A percentile compares a stretch with the other conserved stretches of the same genome.
These are phyloP conservation scores for Antechinus flavipes DNA, from an alignment of 2,113 vertebrate genomes.

Conservation along the genomic window DNA sequence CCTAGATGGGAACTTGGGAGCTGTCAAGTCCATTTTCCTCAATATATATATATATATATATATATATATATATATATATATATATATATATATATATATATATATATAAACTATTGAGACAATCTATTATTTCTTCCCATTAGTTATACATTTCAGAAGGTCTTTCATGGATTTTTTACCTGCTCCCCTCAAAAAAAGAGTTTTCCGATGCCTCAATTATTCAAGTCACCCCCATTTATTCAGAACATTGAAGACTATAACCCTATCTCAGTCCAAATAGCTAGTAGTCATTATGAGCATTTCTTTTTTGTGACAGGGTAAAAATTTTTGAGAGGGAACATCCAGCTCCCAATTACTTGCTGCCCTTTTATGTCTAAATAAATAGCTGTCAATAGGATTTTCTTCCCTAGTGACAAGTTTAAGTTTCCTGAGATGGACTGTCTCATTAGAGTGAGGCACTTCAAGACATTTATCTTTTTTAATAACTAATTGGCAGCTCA, in stretches of 20 bases:
- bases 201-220: not conserved
- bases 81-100: too few relatives aligned
- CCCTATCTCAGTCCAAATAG: constrained; percentile 1
- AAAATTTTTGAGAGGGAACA: constrained; percentile 45
- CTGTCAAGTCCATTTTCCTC: not conserved
- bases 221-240: not conserved
- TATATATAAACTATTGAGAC: not conserved
- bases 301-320: constrained; percentile 27
- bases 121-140: not conserved
- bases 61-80: not conserved
- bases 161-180: constrained; percentile 19
- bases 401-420: constrained; percentile 39
- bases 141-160: not conserved
- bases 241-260: constrained; percentile 32
- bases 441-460: constrained; percentile 58
- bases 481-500: constrained; percentile 41
- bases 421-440: constrained; percentile 54
- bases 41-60: not conserved
- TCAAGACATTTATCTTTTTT: constrained; percentile 35
- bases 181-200: not conserved
- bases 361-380: constrained; percentile 51
- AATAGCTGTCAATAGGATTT: constrained; percentile 50
- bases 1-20: not conserved
- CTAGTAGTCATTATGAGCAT: constrained; percentile 37
- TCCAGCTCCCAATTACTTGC: constrained; percentile 27